Evolutionary conservation across 1,140 invertebrate genomes (phyloP), one percentile per base, ranked within the genome.

Genomic region (Kradibia gibbosae): DNA sequence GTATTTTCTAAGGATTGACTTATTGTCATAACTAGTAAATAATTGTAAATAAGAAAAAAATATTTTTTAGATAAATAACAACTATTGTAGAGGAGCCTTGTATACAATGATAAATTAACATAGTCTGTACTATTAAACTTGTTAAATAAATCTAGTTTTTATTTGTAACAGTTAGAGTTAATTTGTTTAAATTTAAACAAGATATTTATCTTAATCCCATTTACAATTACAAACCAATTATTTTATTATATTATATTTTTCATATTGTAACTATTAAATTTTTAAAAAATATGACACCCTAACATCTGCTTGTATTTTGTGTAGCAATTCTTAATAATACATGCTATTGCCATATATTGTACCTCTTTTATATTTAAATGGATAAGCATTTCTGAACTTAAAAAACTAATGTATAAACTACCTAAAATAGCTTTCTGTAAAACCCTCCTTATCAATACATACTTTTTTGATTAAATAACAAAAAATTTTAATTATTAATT

Each of bases 21-120:
- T 73, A 72, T 10, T 22, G 22, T 62, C 31, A 22, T 60, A 76
- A 20, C 34, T 78, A 78, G 22, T 20, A 67, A 82, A 73, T 78
- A 78, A 36, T 45, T 82, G 80, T 82, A 82, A 77, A 82, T 82
- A 82, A 57, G 15, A 62, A 39, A 78, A 78, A 57, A 73, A 82
- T 78, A 72, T 78, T 82, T 82, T 82, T 72, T 50, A 78, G 75
- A 22, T 42, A 75, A 82, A 80, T 60, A 60, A 34, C 28, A 70
- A 34, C 20, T 48, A 71, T 77, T 81, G 75, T 81, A 71, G 8
- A 53, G 73, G 25, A 57, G 80, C 73, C n/a, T 76, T 81, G 70
- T 81, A 22, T 45, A 25, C 20, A n/a, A 71, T 81, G 60, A 81
- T 81, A 48, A n/a, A 75, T 67, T 57, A 0, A 1, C 70, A 28